phyloP scores from a whole-genome alignment of 2,888 invertebrate genomes.

The Opisthograptis luteolata region DNA sequence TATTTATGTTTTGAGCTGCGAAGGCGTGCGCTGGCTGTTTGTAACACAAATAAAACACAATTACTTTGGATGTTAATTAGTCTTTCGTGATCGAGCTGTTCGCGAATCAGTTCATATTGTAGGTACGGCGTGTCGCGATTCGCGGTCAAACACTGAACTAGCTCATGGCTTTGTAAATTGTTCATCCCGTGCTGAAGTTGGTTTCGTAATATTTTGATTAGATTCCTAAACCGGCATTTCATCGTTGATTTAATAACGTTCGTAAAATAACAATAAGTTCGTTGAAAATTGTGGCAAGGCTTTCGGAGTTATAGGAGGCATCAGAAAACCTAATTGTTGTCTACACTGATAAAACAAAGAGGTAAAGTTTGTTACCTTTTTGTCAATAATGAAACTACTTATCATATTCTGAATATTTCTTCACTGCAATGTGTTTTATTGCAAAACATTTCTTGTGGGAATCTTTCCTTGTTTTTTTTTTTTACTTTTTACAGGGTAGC shows the following conservation, averaged over 20 bases:
- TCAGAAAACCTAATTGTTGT: no score
- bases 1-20: slow-evolving; percentile 20
- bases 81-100: slow-evolving; percentile 44
- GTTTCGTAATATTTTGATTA: slow-evolving; percentile 35
- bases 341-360: no score
- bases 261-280: slow-evolving; percentile 20
- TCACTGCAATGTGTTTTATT: no score
- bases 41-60: slow-evolving; percentile 28
- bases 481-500: no score
- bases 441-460: no score
- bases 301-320: not conserved
- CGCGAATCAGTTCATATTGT: slow-evolving; percentile 44
- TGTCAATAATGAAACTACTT: no score
- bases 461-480: no score
- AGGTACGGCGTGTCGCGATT: slow-evolving; percentile 35
- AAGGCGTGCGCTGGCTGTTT: slow-evolving; percentile 11
- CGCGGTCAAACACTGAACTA: slow-evolving; percentile 45
- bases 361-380: no score
- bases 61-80: slow-evolving; percentile 29
- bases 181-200: slow-evolving; percentile 42
- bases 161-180: slow-evolving; percentile 49
- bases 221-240: slow-evolving; percentile 27
- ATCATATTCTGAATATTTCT: no score
- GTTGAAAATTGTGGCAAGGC: slow-evolving; percentile 8
- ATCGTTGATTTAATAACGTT: slow-evolving; percentile 20